Base-by-base conservation (phyloP, 1,140 invertebrate genomes). In the Trissolcus basalis region DNA sequence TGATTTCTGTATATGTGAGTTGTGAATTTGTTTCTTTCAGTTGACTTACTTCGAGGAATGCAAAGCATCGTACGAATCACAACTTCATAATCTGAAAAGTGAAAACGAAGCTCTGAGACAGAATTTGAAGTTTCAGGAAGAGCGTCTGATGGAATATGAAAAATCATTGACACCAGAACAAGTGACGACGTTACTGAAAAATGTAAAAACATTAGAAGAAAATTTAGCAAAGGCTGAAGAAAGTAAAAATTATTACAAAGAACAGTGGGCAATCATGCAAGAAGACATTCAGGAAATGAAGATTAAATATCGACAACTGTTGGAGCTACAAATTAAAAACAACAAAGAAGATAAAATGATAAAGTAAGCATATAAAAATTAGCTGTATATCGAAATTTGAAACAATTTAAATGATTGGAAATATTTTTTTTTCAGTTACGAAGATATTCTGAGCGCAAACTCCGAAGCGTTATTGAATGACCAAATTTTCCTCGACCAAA, bases 181-280 rank as follows among this genome's bases (percentile, higher is more conserved):
- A 82, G 88, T 88, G 4, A 74, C 84, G 1, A 84, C 77, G 14
- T 80, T 90, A 4, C 59, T 90, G 12, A 83, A 89, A 54, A 85
- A 90, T 36, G 61, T 91, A 80, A 89, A 89, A 64, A 85, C 79
- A 50, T 77, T 91, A n/a, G 89, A 92, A 74, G 87, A 91, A 82
- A 91, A 91, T 81, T 78, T 91, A 36, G 83, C 89, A 45, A 87
- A 81, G 19, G 85, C 89, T 3, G 80, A 88, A 32, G 89, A 90
- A 39, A 90, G 88, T 35, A 91, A 90, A 83, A 72, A 86, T 35
- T 91, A 91, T 82, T 92, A 91, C 77, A 91, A 91, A 82, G 89
- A 91, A 82, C 87, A 91, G 76, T 92, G 90, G 90, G 86, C 84
- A 1, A 87, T 88, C 32, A 88, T 89, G 4, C 86, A 91, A 11